These are phyloP conservation scores for Ctenoplectra terminalis DNA, from an alignment of 1,140 invertebrate species.

Conservation along the genomic window DNA sequence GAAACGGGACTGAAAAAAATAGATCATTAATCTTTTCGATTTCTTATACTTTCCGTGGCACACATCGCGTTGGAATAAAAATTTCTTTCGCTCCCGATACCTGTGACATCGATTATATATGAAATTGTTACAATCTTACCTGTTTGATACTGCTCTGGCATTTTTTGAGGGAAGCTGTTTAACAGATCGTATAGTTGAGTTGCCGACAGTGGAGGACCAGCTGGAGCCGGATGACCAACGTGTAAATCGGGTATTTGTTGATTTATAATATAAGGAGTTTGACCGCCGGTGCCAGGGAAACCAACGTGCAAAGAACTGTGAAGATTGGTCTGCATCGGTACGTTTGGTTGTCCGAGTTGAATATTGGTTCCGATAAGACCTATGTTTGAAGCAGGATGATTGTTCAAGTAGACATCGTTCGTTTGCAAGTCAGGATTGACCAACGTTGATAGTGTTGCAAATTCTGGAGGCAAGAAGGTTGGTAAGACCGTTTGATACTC, in stretches of 20 bases:
- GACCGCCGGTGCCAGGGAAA: conserved; percentile 60
- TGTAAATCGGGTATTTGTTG: conserved; percentile 73
- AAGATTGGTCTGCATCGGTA: conserved; percentile 77
- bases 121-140: too few species aligned
- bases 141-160: conserved; percentile 78
- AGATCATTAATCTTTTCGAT: too few species aligned
- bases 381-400: conserved; percentile 59
- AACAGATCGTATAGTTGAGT: conserved; percentile 84
- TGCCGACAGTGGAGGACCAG: conserved; percentile 79
- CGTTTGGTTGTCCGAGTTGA: conserved; percentile 67
- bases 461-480: conserved; percentile 67
- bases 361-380: conserved; percentile 64
- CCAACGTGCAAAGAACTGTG: conserved; percentile 75
- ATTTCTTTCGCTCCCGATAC: too few species aligned
- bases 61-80: too few species aligned
- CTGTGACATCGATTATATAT: too few species aligned
- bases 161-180: conserved; percentile 82
- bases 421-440: conserved; percentile 69
- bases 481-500: conserved; percentile 67
- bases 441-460: conserved; percentile 64
- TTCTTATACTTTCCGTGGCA: too few species aligned
- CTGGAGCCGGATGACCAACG: conserved; percentile 70
- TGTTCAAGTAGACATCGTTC: conserved; percentile 71
- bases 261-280: conserved; percentile 56
- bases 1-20: background rate